Conservation (phyloP, 2,888 invertebrate genomes). For the Protodeltote pygarga region DNA sequence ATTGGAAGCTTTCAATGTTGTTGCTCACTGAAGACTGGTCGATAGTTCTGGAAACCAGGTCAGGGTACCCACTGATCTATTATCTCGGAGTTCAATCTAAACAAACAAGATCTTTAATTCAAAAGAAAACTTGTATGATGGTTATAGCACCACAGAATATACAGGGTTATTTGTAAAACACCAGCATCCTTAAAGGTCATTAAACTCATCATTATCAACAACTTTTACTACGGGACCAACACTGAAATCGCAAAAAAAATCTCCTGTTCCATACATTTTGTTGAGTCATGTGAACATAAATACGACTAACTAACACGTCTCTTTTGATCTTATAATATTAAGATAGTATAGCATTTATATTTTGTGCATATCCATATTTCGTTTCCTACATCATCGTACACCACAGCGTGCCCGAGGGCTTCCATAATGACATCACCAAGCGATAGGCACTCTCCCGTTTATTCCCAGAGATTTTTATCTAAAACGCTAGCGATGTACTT, state of each 20-base stretch:
- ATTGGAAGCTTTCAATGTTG: slow-evolving; percentile 21
- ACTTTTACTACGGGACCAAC: no score
- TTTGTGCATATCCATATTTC: background rate
- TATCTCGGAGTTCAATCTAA: slow-evolving; percentile 3
- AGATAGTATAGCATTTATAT: background rate
- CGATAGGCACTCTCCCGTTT: slow-evolving; percentile 72
- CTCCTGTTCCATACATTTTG: no score
- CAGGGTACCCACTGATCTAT: slow-evolving; percentile 9
- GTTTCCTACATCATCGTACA: slow-evolving; percentile 52
- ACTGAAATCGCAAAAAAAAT: no score
- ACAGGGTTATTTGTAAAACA: no score
- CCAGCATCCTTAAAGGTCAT: no score
- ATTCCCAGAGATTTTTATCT: slow-evolving; percentile 72
- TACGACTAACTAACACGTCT: no score
- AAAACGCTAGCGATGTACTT: slow-evolving; percentile 48
- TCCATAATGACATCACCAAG: slow-evolving; percentile 75
- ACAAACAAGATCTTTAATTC: no score
- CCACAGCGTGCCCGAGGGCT: slow-evolving; percentile 62
- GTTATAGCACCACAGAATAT: no score
- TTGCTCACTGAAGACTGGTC: background rate
- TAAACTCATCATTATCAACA: no score
- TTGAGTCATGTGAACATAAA: background rate
- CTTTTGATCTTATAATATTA: no score
- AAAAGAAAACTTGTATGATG: no score
- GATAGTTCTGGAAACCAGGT: slow-evolving; percentile 17